Percentiles rank a stretch among this genome's conserved stretches.
phyloP scores from a whole-genome alignment of 1,140 invertebrate species.

The Dryas iulia region DNA sequence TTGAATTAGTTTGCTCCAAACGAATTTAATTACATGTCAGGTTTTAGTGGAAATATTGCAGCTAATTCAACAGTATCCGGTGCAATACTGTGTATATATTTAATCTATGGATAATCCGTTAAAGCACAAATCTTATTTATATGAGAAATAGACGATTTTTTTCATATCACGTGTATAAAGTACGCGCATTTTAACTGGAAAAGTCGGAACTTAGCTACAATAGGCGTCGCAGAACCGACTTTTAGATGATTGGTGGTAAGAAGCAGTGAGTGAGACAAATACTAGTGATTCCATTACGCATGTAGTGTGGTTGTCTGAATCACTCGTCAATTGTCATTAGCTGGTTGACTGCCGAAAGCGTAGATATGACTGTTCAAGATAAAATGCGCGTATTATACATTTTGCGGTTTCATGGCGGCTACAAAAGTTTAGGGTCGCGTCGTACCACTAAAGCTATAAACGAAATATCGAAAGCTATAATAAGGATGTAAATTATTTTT shows the following conservation, averaged over 20 bases:
- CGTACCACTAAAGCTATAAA: conserved; percentile 20
- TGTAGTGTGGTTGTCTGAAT: too few relatives aligned
- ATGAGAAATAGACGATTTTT: conserved; percentile 24
- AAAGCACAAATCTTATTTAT: conserved; percentile 38
- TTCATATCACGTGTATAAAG: conserved; percentile 40
- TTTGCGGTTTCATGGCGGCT: conserved; percentile 28
- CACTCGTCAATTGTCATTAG: too few relatives aligned
- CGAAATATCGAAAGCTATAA: background rate
- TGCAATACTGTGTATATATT: conserved; percentile 23
- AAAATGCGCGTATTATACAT: too few relatives aligned
- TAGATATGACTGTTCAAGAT: too few relatives aligned
- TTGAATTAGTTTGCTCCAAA: background rate
- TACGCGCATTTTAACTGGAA: too few relatives aligned
- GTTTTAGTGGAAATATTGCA: background rate
- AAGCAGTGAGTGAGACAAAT: too few relatives aligned
- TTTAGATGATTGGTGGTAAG: too few relatives aligned
- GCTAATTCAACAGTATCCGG: conserved; percentile 14
- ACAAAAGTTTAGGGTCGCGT: conserved; percentile 16
- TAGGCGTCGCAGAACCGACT: too few relatives aligned
- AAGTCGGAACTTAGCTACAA: too few relatives aligned
- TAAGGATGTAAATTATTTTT: background rate
- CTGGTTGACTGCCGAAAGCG: too few relatives aligned
- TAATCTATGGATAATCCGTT: conserved; percentile 23
- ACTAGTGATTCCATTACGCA: too few relatives aligned
- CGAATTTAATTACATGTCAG: background rate